A percentile compares a stretch with the other conserved stretches of the same genome.
These are phyloP conservation scores for Axis porcinus DNA, from an alignment of 2,113 vertebrate species.

Conservation along the genomic window DNA sequence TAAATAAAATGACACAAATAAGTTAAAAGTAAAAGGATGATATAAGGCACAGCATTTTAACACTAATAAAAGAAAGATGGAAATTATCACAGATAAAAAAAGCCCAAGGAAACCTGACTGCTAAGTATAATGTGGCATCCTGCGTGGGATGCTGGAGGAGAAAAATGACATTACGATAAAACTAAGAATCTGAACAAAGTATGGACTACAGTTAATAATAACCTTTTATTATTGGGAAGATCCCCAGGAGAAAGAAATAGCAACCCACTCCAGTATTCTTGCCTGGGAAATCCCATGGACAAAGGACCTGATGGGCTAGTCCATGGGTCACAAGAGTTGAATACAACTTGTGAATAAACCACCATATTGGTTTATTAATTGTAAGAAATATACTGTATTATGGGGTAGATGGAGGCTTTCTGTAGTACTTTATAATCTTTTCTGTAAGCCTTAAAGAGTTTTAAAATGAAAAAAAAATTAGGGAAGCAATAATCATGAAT, in stretches of 20 bases:
- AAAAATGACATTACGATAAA: background rate
- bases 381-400: background rate
- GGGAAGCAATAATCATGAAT: background rate
- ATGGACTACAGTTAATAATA: background rate
- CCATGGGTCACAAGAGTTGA: background rate
- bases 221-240: background rate
- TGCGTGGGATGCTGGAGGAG: background rate
- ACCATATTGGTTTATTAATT: background rate
- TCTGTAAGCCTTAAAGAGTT: background rate
- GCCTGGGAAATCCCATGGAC: background rate
- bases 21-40: background rate
- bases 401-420: background rate
- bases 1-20: background rate
- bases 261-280: background rate
- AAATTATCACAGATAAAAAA: background rate
- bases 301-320: background rate
- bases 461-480: background rate
- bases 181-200: background rate
- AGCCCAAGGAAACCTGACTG: background rate
- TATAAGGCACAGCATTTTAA: background rate
- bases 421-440: background rate
- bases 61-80: background rate
- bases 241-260: background rate
- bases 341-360: background rate
- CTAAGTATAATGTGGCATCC: background rate